Evolutionary conservation across 2,888 invertebrate species (phyloP).

Genomic region (Drosophila nigricruria): DNA sequence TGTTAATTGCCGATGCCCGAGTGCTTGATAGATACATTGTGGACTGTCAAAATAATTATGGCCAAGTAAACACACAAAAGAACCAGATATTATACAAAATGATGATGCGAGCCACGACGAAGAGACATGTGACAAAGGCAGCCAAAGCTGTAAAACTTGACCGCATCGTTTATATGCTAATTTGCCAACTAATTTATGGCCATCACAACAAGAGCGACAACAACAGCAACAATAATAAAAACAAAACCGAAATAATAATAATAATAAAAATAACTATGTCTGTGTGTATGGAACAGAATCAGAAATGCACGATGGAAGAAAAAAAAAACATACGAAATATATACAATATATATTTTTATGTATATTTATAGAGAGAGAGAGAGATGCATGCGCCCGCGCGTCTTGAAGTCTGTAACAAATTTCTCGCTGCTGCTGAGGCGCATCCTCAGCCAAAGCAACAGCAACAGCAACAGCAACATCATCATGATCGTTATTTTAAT

Average conservation of each 20-base stretch:
- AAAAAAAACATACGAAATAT: conserved; percentile 25
- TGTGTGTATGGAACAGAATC: conserved; percentile 9
- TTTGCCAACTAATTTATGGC: conserved; percentile 71
- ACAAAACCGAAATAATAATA: conserved; percentile 26
- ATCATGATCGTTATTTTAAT: conserved; percentile 33
- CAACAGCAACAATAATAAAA: conserved; percentile 68
- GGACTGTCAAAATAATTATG: conserved; percentile 36
- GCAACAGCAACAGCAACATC: conserved; percentile 13
- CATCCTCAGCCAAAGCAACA: conserved; percentile 32
- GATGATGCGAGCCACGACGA: conserved; percentile 33
- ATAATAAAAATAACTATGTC: conserved; percentile 23
- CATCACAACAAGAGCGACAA: conserved; percentile 79
- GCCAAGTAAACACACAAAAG: conserved; percentile 8
- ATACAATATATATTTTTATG: conserved; percentile 36
- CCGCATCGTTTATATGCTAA: conserved; percentile 77
- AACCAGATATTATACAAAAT: conserved; percentile 40
- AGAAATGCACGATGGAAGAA: conserved; percentile 17
- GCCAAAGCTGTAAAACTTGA: conserved; percentile 61
- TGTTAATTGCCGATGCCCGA: conserved; percentile 16
- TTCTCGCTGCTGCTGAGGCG: conserved; percentile 58
- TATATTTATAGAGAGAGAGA: conserved; percentile 72
- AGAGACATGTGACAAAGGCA: conserved; percentile 60
- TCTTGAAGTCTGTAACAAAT: conserved; percentile 71
- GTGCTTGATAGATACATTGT: conserved; percentile 23
- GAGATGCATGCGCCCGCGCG: conserved; percentile 47